phyloP scores from a whole-genome alignment of 2,888 invertebrate species.

The Choristoneura rosaceana region DNA sequence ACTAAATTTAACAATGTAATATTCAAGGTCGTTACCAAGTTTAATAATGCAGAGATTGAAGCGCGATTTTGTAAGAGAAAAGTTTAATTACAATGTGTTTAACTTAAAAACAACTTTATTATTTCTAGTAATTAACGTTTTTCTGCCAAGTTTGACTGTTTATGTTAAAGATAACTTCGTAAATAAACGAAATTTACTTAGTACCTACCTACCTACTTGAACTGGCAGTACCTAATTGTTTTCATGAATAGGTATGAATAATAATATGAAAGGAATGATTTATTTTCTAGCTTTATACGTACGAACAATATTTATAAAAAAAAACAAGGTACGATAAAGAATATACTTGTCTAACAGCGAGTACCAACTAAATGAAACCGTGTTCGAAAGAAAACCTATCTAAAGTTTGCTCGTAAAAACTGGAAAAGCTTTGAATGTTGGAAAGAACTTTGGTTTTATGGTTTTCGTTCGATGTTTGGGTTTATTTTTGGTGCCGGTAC shows the following conservation, averaged over 20 bases:
- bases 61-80: background rate
- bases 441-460: conserved; percentile 14
- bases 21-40: background rate
- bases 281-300: too few species aligned
- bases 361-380: conserved; percentile 2
- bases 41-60: background rate
- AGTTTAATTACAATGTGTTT: background rate
- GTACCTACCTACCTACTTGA: too few species aligned
- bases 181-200: too few species aligned
- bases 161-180: too few species aligned
- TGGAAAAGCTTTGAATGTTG: conserved; percentile 10
- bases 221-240: too few species aligned
- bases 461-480: conserved; percentile 10
- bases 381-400: conserved; percentile 21
- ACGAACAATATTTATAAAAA: too few species aligned
- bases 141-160: background rate
- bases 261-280: too few species aligned
- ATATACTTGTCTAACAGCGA: too few species aligned
- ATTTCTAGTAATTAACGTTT: too few species aligned
- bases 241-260: too few species aligned
- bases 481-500: background rate
- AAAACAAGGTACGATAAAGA: too few species aligned
- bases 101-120: background rate
- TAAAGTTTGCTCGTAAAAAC: conserved; percentile 26
- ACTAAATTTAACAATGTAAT: background rate